Evolutionary conservation across 2,888 invertebrate genomes (phyloP), one percentile per base, ranked within the genome.

Genomic region (Drosophila rubida): DNA sequence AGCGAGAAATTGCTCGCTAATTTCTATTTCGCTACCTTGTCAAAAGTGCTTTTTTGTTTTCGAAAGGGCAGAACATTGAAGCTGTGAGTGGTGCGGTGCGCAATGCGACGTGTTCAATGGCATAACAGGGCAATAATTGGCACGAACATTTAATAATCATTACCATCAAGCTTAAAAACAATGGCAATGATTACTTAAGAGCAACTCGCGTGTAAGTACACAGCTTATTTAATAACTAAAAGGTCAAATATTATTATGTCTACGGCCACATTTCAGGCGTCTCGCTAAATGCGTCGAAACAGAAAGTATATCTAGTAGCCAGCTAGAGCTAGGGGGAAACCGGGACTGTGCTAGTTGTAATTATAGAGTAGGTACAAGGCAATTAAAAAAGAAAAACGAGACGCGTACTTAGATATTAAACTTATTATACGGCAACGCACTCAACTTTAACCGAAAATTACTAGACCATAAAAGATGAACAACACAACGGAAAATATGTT

Each of bases 401-500:
- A 32, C 32, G 32, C 37, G 25, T 14, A 4, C 30, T 45, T 45
- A 37, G 32, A 37, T 51, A 42, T 42, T 50, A 41, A 42, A 35
- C 32, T 44, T 50, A 44, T 51, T 14, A 37, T 37, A 60, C 35
- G 25, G 51, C 25, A 25, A 45, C 3, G 51, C 50, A 19, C 45
- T 51, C 50, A 51, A 59, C 39, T 59, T 39, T 13, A 51, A 41
- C 44, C 41, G 16, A 60, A 27, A 49, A 22, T 22, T 53, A 19
- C 41, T 53, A 19, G 51, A 53, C 51, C 51, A 53, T 42, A 11
- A 41, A 53, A 27, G 39, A 25, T 14, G n/a, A 25, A 49, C 39
- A 55, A 62, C 19, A 32, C 16, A 19, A 37, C 23, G 14, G 13
- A 6, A 13, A 35, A 5, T 11, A 32, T n/a, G 7, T 11, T 6